Percentiles rank a stretch among this genome's conserved stretches.
phyloP scores from a whole-genome alignment of 2,888 invertebrate genomes.

The Meliscaeva auricollis region DNA sequence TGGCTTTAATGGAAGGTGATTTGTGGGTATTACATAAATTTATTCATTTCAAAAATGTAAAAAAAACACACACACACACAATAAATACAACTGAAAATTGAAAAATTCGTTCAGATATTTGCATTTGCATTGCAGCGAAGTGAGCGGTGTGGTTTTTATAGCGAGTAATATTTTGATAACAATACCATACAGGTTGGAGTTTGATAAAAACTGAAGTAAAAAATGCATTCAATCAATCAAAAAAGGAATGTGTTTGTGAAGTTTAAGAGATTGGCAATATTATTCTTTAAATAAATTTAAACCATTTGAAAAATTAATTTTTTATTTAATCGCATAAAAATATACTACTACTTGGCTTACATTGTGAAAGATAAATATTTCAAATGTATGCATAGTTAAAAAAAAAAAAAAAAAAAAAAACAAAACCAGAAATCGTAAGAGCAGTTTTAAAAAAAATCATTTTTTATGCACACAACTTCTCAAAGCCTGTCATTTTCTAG shows the following conservation, averaged over 20 bases:
- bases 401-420: no score
- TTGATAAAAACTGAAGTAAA: neutral
- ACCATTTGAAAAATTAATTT: neutral
- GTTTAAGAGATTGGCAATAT: neutral
- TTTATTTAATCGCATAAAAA: no score
- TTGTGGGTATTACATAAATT: constrained; percentile 44
- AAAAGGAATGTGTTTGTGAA: constrained; percentile 1
- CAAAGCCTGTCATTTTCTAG: no score
- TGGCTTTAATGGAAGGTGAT: constrained; percentile 47
- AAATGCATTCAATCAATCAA: constrained; percentile 17
- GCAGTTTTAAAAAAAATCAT: no score
- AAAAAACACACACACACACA: neutral
- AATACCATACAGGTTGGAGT: neutral
- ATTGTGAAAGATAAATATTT: no score
- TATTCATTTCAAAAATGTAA: constrained; percentile 45
- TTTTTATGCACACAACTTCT: no score
- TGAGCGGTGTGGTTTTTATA: neutral
- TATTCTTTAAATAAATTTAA: neutral
- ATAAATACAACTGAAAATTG: neutral
- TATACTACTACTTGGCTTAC: no score
- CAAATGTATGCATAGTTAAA: no score
- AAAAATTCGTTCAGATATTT: constrained; percentile 8
- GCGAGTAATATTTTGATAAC: neutral
- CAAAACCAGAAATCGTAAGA: no score
- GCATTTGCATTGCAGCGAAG: neutral